Conservation (phyloP, 2,113 vertebrate genomes). For the Mola mola region DNA sequence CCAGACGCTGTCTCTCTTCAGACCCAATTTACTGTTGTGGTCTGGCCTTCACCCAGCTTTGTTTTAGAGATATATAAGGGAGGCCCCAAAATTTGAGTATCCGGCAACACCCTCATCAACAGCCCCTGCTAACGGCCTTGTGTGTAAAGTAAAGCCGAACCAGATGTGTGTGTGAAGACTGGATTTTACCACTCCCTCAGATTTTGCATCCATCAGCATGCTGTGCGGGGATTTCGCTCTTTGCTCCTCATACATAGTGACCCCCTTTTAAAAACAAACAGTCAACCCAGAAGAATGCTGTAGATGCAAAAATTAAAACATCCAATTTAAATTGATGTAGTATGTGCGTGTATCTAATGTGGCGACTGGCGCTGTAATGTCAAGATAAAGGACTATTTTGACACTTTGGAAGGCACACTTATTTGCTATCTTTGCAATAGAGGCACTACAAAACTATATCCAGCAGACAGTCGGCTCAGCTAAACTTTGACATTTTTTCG, state of each 20-base stretch:
- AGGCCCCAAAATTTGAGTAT: conserved; percentile 72
- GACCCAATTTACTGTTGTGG: conserved; percentile 77
- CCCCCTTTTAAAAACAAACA: conserved; percentile 28
- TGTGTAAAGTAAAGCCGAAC: conserved; percentile 78
- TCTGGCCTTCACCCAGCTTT: conserved; percentile 71
- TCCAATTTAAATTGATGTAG: background rate
- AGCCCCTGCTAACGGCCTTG: conserved; percentile 73
- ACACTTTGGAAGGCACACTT: background rate
- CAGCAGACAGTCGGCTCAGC: background rate
- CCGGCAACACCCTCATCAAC: conserved; percentile 78
- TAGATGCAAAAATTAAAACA: conserved; percentile 25
- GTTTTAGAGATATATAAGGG: conserved; percentile 68
- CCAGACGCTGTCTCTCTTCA: conserved; percentile 64
- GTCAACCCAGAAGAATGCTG: conserved; percentile 25
- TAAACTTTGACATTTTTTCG: background rate
- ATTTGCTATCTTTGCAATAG: background rate
- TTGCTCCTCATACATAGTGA: conserved; percentile 27
- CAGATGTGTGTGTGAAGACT: conserved; percentile 76
- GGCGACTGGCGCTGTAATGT: background rate
- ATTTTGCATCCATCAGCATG: conserved; percentile 74
- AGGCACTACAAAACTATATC: background rate
- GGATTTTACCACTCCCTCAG: conserved; percentile 70
- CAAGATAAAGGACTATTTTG: background rate
- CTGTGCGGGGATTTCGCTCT: conserved; percentile 43
- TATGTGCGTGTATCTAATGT: background rate